phyloP scores from a whole-genome alignment of 2,797 vertebrate genomes.

The Pogoniulus pusillus region DNA sequence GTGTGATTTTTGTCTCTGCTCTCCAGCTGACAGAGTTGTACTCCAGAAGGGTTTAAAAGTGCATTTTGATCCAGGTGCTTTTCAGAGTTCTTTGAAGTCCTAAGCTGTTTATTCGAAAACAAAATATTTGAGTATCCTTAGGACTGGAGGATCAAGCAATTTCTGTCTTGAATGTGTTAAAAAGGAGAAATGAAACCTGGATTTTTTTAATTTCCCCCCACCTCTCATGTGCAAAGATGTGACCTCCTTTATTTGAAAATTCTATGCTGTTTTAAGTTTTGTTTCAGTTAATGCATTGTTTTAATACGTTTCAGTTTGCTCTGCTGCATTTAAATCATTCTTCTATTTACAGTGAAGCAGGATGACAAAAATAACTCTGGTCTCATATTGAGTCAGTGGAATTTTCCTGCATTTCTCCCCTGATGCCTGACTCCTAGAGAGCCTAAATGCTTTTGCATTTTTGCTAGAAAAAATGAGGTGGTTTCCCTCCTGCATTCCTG shows the following conservation, averaged over 20 bases:
- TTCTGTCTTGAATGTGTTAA: not conserved
- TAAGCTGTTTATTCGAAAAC: not conserved
- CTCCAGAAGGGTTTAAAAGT: not conserved
- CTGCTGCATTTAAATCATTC: conserved; percentile 35
- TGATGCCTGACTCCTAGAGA: conserved; percentile 46
- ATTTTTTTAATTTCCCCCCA: rapidly evolving
- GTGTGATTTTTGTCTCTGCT: not conserved
- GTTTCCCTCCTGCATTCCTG: conserved; percentile 40
- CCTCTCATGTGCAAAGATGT: not conserved
- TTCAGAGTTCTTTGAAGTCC: not conserved
- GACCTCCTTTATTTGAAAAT: not conserved
- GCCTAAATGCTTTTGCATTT: conserved; percentile 35
- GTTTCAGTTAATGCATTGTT: not conserved
- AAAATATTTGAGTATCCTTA: not conserved
- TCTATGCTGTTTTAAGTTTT: not conserved
- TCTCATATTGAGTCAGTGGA: conserved; percentile 66
- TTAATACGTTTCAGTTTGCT: not conserved
- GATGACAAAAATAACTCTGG: conserved; percentile 60
- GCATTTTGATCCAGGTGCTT: not conserved
- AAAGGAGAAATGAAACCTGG: not conserved
- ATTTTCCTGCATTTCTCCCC: conserved; percentile 73
- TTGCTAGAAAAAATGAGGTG: not conserved
- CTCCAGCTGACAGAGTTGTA: not conserved
- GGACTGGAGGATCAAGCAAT: not conserved
- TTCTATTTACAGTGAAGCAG: conserved; percentile 57